phyloP scores from a whole-genome alignment of 2,797 vertebrate genomes.

The Sarcoramphus papa region DNA sequence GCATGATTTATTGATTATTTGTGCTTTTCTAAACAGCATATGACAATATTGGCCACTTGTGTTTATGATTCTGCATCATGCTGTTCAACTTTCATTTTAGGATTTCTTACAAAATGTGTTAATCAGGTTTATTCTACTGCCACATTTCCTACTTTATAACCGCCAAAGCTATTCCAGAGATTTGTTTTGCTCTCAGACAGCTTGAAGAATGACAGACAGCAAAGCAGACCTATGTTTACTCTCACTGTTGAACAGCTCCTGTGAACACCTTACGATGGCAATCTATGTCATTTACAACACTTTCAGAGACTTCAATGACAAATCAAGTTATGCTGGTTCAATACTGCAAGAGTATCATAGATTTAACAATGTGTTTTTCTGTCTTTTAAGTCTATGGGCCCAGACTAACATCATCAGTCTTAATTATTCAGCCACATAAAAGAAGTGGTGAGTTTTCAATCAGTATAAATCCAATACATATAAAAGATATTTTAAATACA shows the following conservation, averaged over 20 bases:
- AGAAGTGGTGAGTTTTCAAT: background rate
- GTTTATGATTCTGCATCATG: background rate
- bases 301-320: background rate
- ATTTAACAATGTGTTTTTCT: background rate
- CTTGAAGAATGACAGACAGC: background rate
- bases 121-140: background rate
- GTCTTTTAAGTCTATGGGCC: background rate
- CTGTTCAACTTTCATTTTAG: background rate
- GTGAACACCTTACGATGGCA: background rate
- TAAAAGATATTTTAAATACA: constrained; percentile 16
- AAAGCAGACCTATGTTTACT: background rate
- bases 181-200: background rate
- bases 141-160: background rate
- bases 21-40: background rate
- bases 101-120: background rate
- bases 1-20: background rate
- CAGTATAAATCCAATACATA: background rate
- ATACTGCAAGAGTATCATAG: background rate
- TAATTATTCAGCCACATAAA: constrained; percentile 35
- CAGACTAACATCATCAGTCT: background rate
- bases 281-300: background rate
- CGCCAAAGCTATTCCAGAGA: background rate
- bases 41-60: background rate
- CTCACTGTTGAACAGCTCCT: background rate
- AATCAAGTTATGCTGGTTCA: background rate